Evolutionary conservation across 2,113 vertebrate genomes (phyloP), one percentile per base, ranked within the genome.

Genomic region (Istiophorus platypterus): DNA sequence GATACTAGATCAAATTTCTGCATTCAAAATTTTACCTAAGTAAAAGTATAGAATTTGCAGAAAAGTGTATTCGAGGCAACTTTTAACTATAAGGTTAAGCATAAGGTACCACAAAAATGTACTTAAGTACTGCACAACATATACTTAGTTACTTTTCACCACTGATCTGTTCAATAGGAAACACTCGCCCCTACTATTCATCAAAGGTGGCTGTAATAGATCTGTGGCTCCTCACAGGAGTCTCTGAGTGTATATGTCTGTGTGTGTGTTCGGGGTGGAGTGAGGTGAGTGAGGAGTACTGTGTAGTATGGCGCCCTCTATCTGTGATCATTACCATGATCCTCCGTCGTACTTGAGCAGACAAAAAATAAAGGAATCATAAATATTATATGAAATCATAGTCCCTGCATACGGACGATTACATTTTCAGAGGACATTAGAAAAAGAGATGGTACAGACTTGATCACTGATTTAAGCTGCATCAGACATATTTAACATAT

Each of bases 291-390:
- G 27, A 39, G 47, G 39, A 39, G 26, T 51, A 54, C 22, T 54
- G 34, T 86, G 81, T 77, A 63, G 27, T 78, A 2, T 90, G 84
- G 89, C 76, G 76, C 86, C 89, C 84, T 88, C 89, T 90, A 82
- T 69, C 72, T 75, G 69, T 18, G 5, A 37, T 15, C 29, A 37
- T 15, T 4, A 22, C 47, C 41, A 27, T 18, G 15, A 51, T 51
- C 49, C 20, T 74, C 27, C 27, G 22, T 8, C 31, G 56, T 8
- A 17, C 26, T 24, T 26, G 7, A 54, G 49, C n/a, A 41, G 20
- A 42, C n/a, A 56, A n/a, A n/a, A n/a, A n/a, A n/a, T n/a, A n/a
- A n/a, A 24, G 26, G 20, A 34, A 17, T 49, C 12, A 29, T 47
- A 22, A 1, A 75, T 17, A 45, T 3, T 0, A 41, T 27, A 14